Evolutionary conservation across 2,797 vertebrate genomes (phyloP).

Genomic region (Artibeus jamaicensis): DNA sequence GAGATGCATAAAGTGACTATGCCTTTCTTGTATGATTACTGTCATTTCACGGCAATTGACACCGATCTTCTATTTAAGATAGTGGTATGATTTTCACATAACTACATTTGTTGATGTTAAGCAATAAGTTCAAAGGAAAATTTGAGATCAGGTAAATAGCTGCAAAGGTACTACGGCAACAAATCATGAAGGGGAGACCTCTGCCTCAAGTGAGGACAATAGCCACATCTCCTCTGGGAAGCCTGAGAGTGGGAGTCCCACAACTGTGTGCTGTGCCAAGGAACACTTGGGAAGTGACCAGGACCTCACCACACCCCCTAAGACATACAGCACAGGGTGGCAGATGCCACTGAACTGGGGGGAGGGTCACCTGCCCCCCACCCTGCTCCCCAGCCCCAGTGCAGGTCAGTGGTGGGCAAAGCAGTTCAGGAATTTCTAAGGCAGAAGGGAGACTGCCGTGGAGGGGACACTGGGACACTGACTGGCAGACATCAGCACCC

Average conservation of each 20-base stretch:
- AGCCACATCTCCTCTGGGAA: not conserved
- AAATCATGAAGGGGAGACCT: not conserved
- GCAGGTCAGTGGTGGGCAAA: not conserved
- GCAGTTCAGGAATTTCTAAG: not conserved
- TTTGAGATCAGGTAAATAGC: not conserved
- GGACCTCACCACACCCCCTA: not conserved
- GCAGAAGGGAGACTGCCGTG: slow-evolving; percentile 37
- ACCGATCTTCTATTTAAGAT: not conserved
- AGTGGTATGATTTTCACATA: not conserved
- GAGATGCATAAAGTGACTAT: not conserved
- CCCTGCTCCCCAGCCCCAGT: not conserved
- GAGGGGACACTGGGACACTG: not conserved
- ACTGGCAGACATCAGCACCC: slow-evolving; percentile 53
- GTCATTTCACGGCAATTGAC: not conserved
- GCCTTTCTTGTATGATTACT: not conserved
- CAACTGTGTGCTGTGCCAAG: rapidly evolving
- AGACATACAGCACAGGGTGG: not conserved
- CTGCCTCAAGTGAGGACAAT: not conserved
- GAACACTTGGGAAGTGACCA: not conserved
- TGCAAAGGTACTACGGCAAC: not conserved
- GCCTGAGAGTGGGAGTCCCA: too few species aligned
- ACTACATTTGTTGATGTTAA: not conserved
- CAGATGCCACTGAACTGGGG: not conserved
- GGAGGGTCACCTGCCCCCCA: not conserved
- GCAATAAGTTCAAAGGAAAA: not conserved